Evolutionary conservation across 2,797 vertebrate genomes (phyloP).

Genomic region (Chlorospingus semifuscus): DNA sequence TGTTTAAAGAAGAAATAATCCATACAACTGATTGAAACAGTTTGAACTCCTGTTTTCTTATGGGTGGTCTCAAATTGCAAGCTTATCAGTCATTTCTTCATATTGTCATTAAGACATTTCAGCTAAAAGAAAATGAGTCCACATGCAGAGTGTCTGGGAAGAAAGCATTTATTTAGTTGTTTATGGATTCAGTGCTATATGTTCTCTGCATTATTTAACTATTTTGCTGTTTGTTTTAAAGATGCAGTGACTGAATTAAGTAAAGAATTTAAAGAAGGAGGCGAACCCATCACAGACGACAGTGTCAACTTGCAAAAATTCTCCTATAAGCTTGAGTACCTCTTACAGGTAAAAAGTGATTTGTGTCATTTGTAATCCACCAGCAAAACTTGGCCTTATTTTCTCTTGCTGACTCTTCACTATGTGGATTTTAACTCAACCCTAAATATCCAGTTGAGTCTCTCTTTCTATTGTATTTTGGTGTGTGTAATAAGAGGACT

Average conservation of each 20-base stretch:
- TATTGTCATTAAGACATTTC: neutral
- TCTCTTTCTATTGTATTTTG: neutral
- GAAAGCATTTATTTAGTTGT: neutral
- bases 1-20: neutral
- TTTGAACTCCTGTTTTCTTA: neutral
- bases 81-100: neutral
- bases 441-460: neutral
- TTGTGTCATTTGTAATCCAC: neutral
- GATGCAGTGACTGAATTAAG: conserved; percentile 89
- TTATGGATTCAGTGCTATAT: neutral
- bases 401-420: neutral
- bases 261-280: conserved; percentile 89
- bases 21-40: neutral
- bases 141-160: neutral
- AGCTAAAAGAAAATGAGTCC: neutral
- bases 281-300: conserved; percentile 94
- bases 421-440: neutral
- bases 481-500: neutral
- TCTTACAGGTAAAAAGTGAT: conserved; percentile 85
- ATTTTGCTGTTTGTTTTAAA: conserved; percentile 61
- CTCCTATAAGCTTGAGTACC: conserved; percentile 95
- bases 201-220: neutral
- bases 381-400: neutral
- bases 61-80: neutral
- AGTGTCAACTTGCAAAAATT: conserved; percentile 92